phyloP scores from a whole-genome alignment of 2,113 vertebrate species.

The Epinephelus moara region DNA sequence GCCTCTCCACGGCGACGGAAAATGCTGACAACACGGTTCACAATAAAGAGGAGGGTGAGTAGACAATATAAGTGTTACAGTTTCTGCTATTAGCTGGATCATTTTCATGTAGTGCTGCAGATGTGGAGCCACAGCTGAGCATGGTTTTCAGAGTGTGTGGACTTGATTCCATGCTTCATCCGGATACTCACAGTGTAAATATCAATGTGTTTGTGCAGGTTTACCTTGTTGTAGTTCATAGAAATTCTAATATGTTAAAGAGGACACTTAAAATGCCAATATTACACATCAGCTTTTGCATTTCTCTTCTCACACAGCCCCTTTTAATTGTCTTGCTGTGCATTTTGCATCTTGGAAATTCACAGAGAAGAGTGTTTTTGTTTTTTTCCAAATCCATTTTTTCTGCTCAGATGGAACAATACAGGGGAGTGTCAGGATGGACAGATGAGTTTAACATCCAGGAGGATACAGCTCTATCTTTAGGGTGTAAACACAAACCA shows the following conservation, averaged over 20 bases:
- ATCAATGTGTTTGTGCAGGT: not conserved
- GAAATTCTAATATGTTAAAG: not conserved
- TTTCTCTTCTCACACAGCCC: not conserved
- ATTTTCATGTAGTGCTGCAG: conserved; percentile 9
- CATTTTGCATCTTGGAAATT: conserved; percentile 27
- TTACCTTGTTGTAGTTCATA: not conserved
- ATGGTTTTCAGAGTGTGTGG: conserved; percentile 11
- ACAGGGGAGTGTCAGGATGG: conserved; percentile 72
- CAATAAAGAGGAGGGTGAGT: conserved; percentile 60
- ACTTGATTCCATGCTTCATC: not conserved
- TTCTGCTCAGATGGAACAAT: conserved; percentile 67
- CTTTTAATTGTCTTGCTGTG: conserved; percentile 10
- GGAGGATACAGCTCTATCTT: conserved; percentile 64
- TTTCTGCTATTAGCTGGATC: not conserved
- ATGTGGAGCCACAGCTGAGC: not conserved
- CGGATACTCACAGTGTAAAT: not conserved
- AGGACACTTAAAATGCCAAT: not conserved
- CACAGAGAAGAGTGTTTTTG: conserved; percentile 15
- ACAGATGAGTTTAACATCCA: conserved; percentile 67
- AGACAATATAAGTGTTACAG: not conserved
- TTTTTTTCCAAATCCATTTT: not conserved
- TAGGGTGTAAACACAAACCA: conserved; percentile 59
- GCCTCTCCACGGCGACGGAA: conserved; percentile 44
- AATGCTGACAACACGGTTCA: conserved; percentile 33
- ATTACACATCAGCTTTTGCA: not conserved